Evolutionary conservation across 2,888 invertebrate species (phyloP).

Genomic region (Amiota communis): DNA sequence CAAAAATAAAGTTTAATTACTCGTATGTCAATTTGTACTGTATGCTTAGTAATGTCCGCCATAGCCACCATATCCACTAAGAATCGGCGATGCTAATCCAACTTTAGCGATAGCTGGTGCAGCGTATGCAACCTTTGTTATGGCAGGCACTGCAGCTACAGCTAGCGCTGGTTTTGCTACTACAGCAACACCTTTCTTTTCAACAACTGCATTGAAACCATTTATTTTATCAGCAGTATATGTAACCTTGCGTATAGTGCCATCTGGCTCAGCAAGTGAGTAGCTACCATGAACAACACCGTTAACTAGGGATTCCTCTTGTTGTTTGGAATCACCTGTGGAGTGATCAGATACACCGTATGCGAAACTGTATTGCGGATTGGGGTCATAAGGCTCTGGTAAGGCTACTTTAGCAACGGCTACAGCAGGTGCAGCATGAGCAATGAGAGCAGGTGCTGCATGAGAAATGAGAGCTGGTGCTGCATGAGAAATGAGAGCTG

Average conservation of each 20-base stretch:
- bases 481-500: conserved; percentile 47
- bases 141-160: conserved; percentile 50
- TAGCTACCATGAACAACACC: conserved; percentile 80
- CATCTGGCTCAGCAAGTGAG: conserved; percentile 79
- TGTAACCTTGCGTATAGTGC: conserved; percentile 78
- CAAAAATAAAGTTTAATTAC: too few relatives aligned
- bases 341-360: conserved; percentile 80
- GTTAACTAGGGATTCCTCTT: conserved; percentile 76
- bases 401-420: conserved; percentile 65
- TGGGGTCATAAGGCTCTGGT: conserved; percentile 64
- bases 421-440: conserved; percentile 59
- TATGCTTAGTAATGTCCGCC: conserved; percentile 29
- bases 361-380: conserved; percentile 80
- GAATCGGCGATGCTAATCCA: not conserved
- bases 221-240: conserved; percentile 80
- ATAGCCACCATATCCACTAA: conserved; percentile 23
- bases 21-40: too few relatives aligned
- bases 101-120: conserved; percentile 43
- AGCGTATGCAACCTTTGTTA: conserved; percentile 62
- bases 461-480: too few relatives aligned
- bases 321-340: conserved; percentile 77
- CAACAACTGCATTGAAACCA: conserved; percentile 81
- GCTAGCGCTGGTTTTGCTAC: conserved; percentile 52
- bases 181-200: conserved; percentile 71
- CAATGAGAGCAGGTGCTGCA: conserved; percentile 44